Conservation (phyloP, 2,888 invertebrate genomes). For the Rhingia campestris region DNA sequence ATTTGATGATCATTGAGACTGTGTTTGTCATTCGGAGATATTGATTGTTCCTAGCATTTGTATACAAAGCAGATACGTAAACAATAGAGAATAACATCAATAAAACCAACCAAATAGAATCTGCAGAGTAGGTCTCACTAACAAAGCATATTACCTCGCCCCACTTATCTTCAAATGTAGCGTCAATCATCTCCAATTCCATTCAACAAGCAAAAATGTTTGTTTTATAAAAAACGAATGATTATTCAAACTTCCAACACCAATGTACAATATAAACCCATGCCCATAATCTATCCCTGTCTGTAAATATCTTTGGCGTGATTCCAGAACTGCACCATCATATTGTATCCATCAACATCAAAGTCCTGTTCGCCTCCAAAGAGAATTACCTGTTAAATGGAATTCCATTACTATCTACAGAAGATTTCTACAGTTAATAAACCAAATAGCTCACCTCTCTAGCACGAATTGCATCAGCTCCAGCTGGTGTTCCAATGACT, state of each 20-base stretch:
- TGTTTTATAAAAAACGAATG: not conserved
- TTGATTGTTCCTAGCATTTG: too few species aligned
- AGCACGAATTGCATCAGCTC: slow-evolving; percentile 77
- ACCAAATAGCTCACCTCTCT: slow-evolving; percentile 78
- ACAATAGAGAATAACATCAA: too few species aligned
- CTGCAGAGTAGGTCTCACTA: too few species aligned
- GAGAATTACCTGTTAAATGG: slow-evolving; percentile 78
- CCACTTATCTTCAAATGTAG: too few species aligned
- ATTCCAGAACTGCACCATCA: slow-evolving; percentile 80
- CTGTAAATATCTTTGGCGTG: slow-evolving; percentile 76
- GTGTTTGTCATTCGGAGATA: too few species aligned
- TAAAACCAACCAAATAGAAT: too few species aligned
- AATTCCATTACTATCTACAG: not conserved
- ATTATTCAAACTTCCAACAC: slow-evolving; percentile 2
- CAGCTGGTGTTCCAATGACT: slow-evolving; percentile 79
- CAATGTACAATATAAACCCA: not conserved
- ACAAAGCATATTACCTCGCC: too few species aligned
- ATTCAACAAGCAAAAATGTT: too few species aligned
- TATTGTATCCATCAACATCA: slow-evolving; percentile 80
- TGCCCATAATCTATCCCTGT: slow-evolving; percentile 42
- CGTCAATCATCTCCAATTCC: too few species aligned
- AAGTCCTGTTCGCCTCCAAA: slow-evolving; percentile 80
- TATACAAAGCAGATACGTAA: too few species aligned
- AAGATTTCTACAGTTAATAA: not conserved
- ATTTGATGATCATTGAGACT: too few species aligned